Percentiles rank a stretch among this genome's conserved stretches.
These are phyloP conservation scores for Numenius phaeopus DNA, from an alignment of 2,797 vertebrate species.

Conservation along the genomic window DNA sequence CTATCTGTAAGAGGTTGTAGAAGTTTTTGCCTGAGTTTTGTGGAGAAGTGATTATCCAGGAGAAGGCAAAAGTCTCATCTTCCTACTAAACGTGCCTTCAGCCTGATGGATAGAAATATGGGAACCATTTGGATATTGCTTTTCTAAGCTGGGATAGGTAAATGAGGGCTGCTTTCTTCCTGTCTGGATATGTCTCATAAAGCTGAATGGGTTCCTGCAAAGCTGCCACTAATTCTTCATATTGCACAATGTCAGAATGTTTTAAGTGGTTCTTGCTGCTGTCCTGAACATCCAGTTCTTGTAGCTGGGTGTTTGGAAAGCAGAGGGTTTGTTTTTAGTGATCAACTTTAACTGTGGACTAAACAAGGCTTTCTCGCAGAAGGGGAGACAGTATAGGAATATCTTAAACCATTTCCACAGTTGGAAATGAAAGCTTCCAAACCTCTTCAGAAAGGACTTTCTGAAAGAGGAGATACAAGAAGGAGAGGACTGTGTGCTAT, in stretches of 20 bases:
- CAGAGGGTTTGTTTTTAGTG: background rate
- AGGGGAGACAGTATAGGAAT: background rate
- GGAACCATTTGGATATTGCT: background rate
- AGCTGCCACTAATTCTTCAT: background rate
- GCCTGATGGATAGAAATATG: background rate
- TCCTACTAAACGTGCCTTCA: background rate
- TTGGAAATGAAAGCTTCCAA: background rate
- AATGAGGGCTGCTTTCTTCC: background rate
- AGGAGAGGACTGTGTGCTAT: background rate
- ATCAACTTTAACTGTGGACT: background rate
- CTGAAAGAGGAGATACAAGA: background rate
- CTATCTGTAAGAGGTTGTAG: background rate
- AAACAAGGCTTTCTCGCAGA: background rate
- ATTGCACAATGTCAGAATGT: background rate
- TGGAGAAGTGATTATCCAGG: background rate
- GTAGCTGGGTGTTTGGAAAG: constrained; percentile 26
- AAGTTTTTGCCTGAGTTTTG: background rate
- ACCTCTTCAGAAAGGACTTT: background rate
- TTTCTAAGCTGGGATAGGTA: background rate
- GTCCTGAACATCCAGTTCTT: background rate
- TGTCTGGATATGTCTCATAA: background rate
- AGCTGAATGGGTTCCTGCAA: background rate
- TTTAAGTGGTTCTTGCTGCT: background rate
- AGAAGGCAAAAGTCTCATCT: background rate
- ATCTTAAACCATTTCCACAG: background rate